Evolutionary conservation across 2,797 vertebrate genomes (phyloP).

Genomic region (Knipowitschia caucasica): DNA sequence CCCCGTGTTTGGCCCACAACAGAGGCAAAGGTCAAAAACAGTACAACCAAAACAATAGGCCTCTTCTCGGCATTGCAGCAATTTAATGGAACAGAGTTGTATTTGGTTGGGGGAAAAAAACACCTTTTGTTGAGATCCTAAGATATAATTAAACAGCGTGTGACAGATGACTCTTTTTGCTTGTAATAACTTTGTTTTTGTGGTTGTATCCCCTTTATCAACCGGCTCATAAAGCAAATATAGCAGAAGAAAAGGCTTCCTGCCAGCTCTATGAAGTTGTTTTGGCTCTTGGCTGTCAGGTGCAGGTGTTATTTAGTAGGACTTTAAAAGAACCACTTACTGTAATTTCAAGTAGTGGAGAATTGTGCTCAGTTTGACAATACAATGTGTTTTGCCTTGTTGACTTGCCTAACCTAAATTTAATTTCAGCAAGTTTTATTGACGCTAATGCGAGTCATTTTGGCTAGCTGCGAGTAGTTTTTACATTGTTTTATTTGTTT

Average conservation of each 20-base stretch:
- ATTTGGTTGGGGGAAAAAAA: neutral
- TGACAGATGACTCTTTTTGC: no score
- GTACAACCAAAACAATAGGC: conserved; percentile 36
- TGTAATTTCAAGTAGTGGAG: neutral
- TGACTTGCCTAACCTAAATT: neutral
- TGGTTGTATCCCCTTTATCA: no score
- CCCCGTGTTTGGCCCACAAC: conserved; percentile 41
- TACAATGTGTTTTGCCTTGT: neutral
- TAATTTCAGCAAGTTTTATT: no score
- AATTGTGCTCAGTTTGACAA: neutral
- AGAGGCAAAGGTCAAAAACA: conserved; percentile 43
- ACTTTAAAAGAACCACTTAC: conserved; percentile 1
- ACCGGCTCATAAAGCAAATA: no score
- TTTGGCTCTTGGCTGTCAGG: neutral
- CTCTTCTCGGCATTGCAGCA: conserved; percentile 14
- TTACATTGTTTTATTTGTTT: no score
- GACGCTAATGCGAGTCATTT: no score
- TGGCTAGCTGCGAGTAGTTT: no score
- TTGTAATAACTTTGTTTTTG: no score
- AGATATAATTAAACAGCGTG: no score
- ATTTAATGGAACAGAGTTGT: neutral
- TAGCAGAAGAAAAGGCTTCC: neutral
- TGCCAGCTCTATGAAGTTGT: neutral
- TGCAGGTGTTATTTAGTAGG: neutral
- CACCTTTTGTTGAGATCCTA: no score